Conservation (phyloP, 1,140 invertebrate genomes). For the Nasonia giraulti region DNA sequence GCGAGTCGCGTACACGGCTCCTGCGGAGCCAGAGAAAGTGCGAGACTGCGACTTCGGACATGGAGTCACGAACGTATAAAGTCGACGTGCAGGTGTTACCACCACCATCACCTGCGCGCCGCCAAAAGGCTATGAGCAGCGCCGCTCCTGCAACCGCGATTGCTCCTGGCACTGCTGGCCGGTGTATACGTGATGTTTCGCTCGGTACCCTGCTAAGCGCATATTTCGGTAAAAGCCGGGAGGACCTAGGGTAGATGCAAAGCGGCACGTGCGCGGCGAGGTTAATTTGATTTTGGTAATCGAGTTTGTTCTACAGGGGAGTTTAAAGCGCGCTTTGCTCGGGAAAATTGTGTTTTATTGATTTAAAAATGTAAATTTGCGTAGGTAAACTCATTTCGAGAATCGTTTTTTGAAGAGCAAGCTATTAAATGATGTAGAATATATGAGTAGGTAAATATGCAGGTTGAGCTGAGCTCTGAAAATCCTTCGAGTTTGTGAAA, state of each 20-base stretch:
- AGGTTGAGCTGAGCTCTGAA: no score
- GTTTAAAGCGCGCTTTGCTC: no score
- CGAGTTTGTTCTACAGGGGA: no score
- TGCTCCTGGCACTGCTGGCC: not conserved
- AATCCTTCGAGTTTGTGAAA: no score
- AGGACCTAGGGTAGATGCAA: not conserved
- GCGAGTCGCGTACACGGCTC: slow-evolving; percentile 56
- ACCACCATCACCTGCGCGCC: slow-evolving; percentile 16
- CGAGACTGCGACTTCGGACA: slow-evolving; percentile 69
- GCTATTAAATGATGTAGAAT: no score
- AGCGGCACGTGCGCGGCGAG: not conserved
- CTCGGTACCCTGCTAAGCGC: not conserved
- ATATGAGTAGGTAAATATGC: no score
- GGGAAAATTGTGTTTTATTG: no score
- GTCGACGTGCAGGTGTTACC: slow-evolving; percentile 40
- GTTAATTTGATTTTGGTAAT: no score
- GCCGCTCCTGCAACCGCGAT: not conserved
- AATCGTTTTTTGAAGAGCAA: no score
- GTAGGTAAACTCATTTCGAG: no score
- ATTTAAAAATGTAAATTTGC: no score
- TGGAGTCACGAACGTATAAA: slow-evolving; percentile 70
- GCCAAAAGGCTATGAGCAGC: not conserved
- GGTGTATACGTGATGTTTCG: not conserved
- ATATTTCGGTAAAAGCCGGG: not conserved
- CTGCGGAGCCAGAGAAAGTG: slow-evolving; percentile 69